Evolutionary conservation across 2,888 invertebrate species (phyloP), one percentile per base, ranked within the genome.

Genomic region (Agapostemon virescens): DNA sequence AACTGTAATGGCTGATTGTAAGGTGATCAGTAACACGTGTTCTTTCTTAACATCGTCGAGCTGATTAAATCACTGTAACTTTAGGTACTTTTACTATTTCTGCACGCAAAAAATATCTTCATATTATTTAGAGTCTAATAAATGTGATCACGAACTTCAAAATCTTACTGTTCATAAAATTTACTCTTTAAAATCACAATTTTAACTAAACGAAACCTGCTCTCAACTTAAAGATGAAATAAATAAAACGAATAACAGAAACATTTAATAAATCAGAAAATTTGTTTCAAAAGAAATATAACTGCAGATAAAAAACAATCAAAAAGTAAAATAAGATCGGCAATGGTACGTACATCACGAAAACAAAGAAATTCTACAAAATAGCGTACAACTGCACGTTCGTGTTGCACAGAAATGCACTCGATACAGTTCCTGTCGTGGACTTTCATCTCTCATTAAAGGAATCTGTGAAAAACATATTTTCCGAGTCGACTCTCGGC

Each of bases 401-500:
- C 17, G 26, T 3, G 15, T 5, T 15, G 30, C 2, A 17, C 20
- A 20, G 20, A 58, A 58, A 58, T 49, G 6, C n/a, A 6, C 15
- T 26, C 5, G 15, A 26, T 26, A 26, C 23, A 26, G 0, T 23
- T 15, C 26, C 23, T 3, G 5, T 23, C 5, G 26, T 38, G n/a
- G 5, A n/a, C 11, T 40, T 26, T 23, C 30, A 30, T 17, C 6
- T 3, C 20, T 9, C 33, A 42, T 68, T 68, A 20, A 38, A 33
- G n/a, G 33, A 26, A 66, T 58, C 36, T 26, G 55, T 42, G 42
- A 26, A 66, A 30, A 20, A 36, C 5, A 55, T n/a, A 33, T 23
- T 58, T 68, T 40, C 55, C 26, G 42, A 26, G 71, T 26, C 38
- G 45, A 33, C 26, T 66, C 55, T 38, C n/a, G 26, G 49, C 30